Evolutionary conservation across 2,113 vertebrate genomes (phyloP).

Genomic region (Calidris pugnax): DNA sequence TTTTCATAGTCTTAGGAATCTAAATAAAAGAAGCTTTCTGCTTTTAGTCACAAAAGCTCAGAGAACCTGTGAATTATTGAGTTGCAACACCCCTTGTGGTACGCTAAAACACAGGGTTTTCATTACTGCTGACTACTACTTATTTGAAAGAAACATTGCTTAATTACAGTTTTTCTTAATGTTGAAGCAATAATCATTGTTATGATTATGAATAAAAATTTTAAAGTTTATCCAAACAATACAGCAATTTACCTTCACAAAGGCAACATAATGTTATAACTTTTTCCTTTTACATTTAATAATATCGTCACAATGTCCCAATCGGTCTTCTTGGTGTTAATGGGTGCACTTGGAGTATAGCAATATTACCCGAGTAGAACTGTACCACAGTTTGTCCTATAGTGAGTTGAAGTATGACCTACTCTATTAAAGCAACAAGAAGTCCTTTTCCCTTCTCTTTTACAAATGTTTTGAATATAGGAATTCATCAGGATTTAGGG

Average conservation of each 20-base stretch:
- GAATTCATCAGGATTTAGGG: conserved; percentile 73
- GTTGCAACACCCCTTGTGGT: conserved; percentile 18
- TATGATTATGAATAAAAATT: conserved; percentile 27
- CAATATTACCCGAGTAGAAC: not conserved
- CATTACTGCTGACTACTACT: conserved; percentile 45
- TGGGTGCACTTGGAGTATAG: not conserved
- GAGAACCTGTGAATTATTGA: conserved; percentile 6
- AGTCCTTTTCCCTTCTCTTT: conserved; percentile 27
- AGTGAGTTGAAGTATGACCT: conserved; percentile 24
- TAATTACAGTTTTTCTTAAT: conserved; percentile 47
- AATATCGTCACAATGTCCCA: not conserved
- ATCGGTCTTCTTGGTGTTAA: not conserved
- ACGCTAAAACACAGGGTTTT: conserved; percentile 50
- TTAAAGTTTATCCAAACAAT: conserved; percentile 37
- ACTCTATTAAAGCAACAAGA: conserved; percentile 34
- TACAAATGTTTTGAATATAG: conserved; percentile 70
- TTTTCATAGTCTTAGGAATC: conserved; percentile 20
- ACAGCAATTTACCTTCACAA: conserved; percentile 18
- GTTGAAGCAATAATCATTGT: conserved; percentile 34
- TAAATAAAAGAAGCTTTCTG: conserved; percentile 35
- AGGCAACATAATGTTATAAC: not conserved
- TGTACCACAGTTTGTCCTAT: not conserved
- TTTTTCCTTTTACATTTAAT: not conserved
- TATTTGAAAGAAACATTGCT: conserved; percentile 46
- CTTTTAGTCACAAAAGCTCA: conserved; percentile 47